Conservation (phyloP, 2,797 vertebrate species). For the Decapterus maruadsi region DNA sequence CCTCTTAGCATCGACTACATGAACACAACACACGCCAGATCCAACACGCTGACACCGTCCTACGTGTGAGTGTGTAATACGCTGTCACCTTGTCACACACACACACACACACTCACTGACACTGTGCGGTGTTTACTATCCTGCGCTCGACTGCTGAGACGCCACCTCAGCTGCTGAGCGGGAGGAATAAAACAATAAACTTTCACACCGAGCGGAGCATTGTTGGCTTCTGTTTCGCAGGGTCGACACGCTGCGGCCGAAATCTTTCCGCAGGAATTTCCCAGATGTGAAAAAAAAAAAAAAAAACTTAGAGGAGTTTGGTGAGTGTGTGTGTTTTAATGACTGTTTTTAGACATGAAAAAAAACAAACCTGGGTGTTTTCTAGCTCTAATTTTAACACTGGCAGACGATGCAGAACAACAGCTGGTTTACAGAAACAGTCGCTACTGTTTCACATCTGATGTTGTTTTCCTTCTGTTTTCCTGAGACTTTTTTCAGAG, state of each 20-base stretch:
- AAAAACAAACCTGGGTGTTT: too few relatives aligned
- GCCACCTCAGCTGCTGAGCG: slow-evolving; percentile 29
- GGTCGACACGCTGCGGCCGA: slow-evolving; percentile 33
- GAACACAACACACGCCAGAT: neutral
- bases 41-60: neutral
- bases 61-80: slow-evolving; percentile 11
- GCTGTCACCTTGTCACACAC: slow-evolving; percentile 5
- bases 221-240: slow-evolving; percentile 40
- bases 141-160: slow-evolving; percentile 16
- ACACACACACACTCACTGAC: slow-evolving; percentile 4
- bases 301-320: neutral
- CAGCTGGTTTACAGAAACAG: too few relatives aligned
- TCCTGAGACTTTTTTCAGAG: neutral
- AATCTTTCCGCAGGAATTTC: neutral
- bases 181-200: slow-evolving; percentile 56
- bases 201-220: slow-evolving; percentile 30
- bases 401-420: too few relatives aligned
- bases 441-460: too few relatives aligned
- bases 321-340: neutral
- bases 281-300: neutral
- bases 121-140: slow-evolving; percentile 36
- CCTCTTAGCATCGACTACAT: neutral
- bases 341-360: too few relatives aligned
- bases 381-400: too few relatives aligned
- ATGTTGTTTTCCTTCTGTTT: too few relatives aligned